These are phyloP conservation scores for Globodera ellingtonae DNA, from an alignment of 1,140 invertebrate genomes.

Conservation along the genomic window DNA sequence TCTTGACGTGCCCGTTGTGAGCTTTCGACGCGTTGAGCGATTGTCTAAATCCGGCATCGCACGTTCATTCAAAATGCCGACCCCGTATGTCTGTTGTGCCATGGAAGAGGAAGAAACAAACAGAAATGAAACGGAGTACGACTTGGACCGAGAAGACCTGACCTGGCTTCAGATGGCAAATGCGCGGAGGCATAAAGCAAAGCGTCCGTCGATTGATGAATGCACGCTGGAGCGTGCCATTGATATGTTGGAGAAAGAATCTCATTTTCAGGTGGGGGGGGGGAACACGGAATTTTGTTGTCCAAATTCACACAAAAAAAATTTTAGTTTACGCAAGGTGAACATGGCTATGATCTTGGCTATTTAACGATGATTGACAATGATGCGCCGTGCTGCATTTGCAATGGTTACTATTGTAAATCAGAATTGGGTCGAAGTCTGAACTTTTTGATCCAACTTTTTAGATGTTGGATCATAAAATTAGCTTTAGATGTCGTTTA, in stretches of 20 bases:
- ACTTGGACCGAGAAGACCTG: slow-evolving; percentile 46
- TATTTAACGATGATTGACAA: slow-evolving; percentile 36
- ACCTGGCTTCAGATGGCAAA: slow-evolving; percentile 42
- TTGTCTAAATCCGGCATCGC: not conserved
- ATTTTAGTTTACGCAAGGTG: slow-evolving; percentile 14
- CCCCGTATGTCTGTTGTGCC: slow-evolving; percentile 38
- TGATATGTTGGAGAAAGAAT: slow-evolving; percentile 48
- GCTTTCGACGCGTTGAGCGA: not conserved
- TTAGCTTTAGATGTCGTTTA: too few relatives aligned
- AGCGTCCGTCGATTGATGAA: slow-evolving; percentile 35
- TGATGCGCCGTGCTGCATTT: slow-evolving; percentile 51
- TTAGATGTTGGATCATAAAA: too few relatives aligned
- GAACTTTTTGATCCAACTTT: too few relatives aligned
- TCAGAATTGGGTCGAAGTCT: not conserved
- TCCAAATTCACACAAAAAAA: not conserved
- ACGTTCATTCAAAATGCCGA: slow-evolving; percentile 30
- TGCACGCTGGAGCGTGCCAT: slow-evolving; percentile 41
- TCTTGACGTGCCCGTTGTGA: not conserved
- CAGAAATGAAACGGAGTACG: slow-evolving; percentile 39
- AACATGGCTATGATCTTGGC: slow-evolving; percentile 21
- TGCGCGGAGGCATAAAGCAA: slow-evolving; percentile 11
- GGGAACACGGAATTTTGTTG: not conserved
- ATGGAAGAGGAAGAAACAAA: slow-evolving; percentile 38
- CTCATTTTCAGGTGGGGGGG: slow-evolving; percentile 44
- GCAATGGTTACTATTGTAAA: slow-evolving; percentile 64